Percentiles rank a stretch among this genome's conserved stretches.
Evolutionary conservation across 2,797 vertebrate species (phyloP).

Genomic region (Otolemur crassicaudatus): DNA sequence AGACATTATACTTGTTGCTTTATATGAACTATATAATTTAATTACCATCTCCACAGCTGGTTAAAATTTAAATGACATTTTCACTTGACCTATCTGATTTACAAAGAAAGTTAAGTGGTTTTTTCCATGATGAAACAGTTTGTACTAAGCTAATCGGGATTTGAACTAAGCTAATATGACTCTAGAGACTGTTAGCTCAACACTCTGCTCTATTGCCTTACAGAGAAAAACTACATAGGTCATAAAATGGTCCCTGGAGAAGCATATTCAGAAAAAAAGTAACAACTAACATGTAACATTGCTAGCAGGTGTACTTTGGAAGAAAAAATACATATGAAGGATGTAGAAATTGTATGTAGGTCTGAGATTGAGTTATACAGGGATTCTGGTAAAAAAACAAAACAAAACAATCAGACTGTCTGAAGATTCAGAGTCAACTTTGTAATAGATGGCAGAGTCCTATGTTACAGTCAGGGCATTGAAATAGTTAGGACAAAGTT

Average conservation of each 20-base stretch:
- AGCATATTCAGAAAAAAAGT: neutral
- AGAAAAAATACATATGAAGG: neutral
- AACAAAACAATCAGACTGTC: neutral
- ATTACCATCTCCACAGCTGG: neutral
- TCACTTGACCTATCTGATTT: neutral
- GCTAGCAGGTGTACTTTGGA: neutral
- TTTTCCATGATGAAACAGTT: neutral
- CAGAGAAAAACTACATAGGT: neutral
- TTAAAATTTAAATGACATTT: constrained; percentile 17
- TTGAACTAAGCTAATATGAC: neutral
- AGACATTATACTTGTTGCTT: neutral
- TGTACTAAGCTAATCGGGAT: neutral
- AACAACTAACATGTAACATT: neutral
- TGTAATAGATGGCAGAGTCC: neutral
- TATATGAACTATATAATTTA: neutral
- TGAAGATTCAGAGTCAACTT: neutral
- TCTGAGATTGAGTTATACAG: neutral
- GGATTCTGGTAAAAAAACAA: neutral
- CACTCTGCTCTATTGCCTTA: neutral
- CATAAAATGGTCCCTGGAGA: neutral
- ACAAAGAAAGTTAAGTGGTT: neutral
- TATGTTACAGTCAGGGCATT: neutral
- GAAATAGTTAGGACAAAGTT: neutral
- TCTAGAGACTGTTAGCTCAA: neutral
- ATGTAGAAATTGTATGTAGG: neutral